Evolutionary conservation across 2,797 vertebrate genomes (phyloP), one percentile per base, ranked within the genome.

Genomic region (Ctenochaetus hawaiiensis): DNA sequence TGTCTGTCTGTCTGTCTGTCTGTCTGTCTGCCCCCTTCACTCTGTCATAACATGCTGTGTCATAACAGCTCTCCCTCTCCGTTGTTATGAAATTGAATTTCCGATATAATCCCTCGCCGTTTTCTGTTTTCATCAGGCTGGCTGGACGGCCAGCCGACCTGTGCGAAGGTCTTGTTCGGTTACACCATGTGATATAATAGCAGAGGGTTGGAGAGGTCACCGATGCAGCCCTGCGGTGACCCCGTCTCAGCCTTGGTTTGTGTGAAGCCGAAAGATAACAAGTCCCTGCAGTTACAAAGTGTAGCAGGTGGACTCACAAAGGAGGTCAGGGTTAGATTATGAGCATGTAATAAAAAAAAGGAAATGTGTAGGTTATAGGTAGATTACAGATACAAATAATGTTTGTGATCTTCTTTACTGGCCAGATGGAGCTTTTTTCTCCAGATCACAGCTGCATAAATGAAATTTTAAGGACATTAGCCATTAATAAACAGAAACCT

Each of bases 31-130:
- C 57, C 51, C 34, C 57, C n/a, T 12, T 26, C 23, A 26, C 77
- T 53, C 18, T 76, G 45, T 80, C 75, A 69, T 75, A 76, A 81
- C 76, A 58, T 11, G 58, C 78, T 60, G 72, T 83, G 78, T 85
- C 79, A 71, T 83, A 82, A 84, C 77, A 70, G 8, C 48, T 58
- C 49, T n/a, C n/a, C 22, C 56, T 48, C 62, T 41, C 53, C 43
- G 48, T 26, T 57, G 63, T 85, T 85, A 74, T 81, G 64, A 81
- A 75, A 89, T 66, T 69, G 53, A 71, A 78, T 78, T 78, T 80
- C 62, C 16, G 12, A 57, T 78, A 20, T 84, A 81, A 82, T 77
- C 83, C 56, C 69, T 5, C 73, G 67, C 44, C 10, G 6, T 17
- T 30, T 41, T 75, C 37, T 34, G 67, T 65, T 62, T 58, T 74